Evolutionary conservation across 2,797 vertebrate species (phyloP).

Genomic region (Denticeps clupeoides): DNA sequence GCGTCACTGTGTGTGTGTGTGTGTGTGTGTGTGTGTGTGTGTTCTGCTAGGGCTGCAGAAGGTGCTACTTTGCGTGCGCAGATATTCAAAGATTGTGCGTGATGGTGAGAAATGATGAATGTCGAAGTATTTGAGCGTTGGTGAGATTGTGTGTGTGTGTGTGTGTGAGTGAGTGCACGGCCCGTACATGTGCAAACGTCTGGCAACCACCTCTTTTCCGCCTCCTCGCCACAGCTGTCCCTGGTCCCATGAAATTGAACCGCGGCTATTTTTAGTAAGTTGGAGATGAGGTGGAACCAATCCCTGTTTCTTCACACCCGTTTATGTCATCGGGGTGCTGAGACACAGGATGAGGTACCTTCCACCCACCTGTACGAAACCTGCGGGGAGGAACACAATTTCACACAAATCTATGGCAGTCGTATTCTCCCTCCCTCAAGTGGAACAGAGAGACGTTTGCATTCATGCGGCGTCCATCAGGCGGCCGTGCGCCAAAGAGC

Average conservation of each 20-base stretch:
- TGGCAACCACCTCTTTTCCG: conserved; percentile 46
- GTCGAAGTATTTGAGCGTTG: not conserved
- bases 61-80: too few species aligned
- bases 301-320: conserved; percentile 40
- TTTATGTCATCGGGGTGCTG: conserved; percentile 22
- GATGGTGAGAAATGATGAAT: not conserved
- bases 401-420: too few species aligned
- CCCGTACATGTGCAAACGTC: conserved; percentile 52
- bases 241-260: conserved; percentile 35
- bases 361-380: too few species aligned
- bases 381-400: too few species aligned
- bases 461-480: too few species aligned
- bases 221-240: conserved; percentile 55
- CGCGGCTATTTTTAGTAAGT: conserved; percentile 53
- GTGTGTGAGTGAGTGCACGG: too few species aligned
- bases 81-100: too few species aligned
- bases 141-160: not conserved
- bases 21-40: too few species aligned
- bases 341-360: conserved; percentile 12
- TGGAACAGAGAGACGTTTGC: too few species aligned
- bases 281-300: conserved; percentile 64
- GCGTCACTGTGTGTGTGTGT: not conserved
- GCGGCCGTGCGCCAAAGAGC: too few species aligned
- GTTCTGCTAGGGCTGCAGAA: too few species aligned
- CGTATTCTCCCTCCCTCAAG: too few species aligned